Evolutionary conservation across 2,113 vertebrate genomes (phyloP).

Genomic region (Neodon shergylaensis): DNA sequence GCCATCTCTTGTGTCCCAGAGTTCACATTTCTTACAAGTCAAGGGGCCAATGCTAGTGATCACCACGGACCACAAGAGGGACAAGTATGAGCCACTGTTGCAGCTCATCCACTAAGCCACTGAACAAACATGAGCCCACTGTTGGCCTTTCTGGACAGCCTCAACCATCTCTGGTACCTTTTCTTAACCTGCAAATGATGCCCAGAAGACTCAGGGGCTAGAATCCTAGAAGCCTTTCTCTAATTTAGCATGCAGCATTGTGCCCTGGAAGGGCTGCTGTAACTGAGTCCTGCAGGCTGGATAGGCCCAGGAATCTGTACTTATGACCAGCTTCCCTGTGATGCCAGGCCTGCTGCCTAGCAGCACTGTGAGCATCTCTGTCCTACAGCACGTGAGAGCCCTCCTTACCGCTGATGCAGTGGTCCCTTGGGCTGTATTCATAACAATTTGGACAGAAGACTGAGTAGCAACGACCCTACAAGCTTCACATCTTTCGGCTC

Average conservation of each 20-base stretch:
- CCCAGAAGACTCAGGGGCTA: background rate
- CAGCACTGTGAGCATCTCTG: background rate
- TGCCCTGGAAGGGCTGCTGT: background rate
- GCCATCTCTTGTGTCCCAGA: background rate
- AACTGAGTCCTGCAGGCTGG: background rate
- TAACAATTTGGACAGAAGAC: background rate
- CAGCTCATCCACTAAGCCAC: background rate
- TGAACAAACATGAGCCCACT: background rate
- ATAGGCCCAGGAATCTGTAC: background rate
- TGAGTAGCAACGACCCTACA: background rate
- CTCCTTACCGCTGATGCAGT: background rate
- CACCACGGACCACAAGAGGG: background rate
- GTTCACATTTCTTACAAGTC: background rate
- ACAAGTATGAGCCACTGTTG: background rate
- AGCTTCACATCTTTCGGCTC: conserved; percentile 43
- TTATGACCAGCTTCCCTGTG: background rate
- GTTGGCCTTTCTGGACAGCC: background rate
- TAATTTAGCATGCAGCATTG: background rate
- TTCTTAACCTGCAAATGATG: background rate
- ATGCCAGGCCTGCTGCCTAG: background rate
- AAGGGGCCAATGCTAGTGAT: background rate
- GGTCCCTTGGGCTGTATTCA: background rate
- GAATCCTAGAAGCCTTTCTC: background rate
- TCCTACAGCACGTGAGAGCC: background rate
- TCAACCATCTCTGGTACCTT: background rate